A percentile compares a stretch with the other conserved stretches of the same genome.
These are phyloP conservation scores for Sialis fuliginosa DNA, from an alignment of 2,888 invertebrate species.

Conservation along the genomic window DNA sequence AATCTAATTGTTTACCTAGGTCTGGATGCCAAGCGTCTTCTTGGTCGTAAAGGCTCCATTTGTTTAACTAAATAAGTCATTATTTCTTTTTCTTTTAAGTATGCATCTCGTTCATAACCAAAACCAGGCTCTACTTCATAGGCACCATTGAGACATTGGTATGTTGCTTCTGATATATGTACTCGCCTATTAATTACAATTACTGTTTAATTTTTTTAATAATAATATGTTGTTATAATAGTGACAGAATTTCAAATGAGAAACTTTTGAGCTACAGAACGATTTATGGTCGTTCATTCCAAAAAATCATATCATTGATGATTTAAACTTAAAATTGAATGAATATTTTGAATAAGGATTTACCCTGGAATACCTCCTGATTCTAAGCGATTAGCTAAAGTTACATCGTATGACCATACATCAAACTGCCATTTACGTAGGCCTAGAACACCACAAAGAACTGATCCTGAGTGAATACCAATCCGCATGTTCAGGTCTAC, in stretches of 20 bases:
- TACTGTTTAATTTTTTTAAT: no score
- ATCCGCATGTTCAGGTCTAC: constrained; percentile 95
- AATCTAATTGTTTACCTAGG: constrained; percentile 21
- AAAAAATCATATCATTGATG: background rate
- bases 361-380: constrained; percentile 94
- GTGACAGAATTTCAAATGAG: no score
- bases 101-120: constrained; percentile 67
- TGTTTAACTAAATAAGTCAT: constrained; percentile 78
- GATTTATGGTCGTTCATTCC: no score
- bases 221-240: no score
- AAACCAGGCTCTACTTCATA: constrained; percentile 90
- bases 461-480: constrained; percentile 91
- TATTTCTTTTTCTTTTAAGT: constrained; percentile 70
- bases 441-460: constrained; percentile 89
- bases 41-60: constrained; percentile 50
- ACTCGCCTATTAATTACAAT: constrained; percentile 48
- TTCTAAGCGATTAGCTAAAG: constrained; percentile 92
- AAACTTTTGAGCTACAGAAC: no score
- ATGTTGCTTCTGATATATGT: constrained; percentile 84
- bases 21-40: constrained; percentile 36
- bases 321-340: constrained; percentile 1
- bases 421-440: constrained; percentile 87
- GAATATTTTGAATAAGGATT: constrained; percentile 13
- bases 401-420: constrained; percentile 89
- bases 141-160: constrained; percentile 65